Conservation (phyloP, 2,888 invertebrate species). For the Tinea trinotella region DNA sequence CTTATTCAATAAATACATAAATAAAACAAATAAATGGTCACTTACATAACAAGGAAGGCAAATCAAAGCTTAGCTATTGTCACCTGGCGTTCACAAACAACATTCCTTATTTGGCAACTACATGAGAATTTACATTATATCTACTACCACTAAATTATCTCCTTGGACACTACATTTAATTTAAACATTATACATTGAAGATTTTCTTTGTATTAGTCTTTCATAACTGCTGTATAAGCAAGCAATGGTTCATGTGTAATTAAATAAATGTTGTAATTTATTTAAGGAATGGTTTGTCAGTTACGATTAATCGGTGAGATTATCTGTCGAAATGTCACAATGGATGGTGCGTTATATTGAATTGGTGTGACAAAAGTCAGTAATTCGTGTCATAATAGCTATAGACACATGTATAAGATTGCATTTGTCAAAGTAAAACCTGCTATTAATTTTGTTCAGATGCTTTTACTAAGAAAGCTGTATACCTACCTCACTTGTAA, state of each 20-base stretch:
- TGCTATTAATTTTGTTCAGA: slow-evolving; percentile 14
- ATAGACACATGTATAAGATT: slow-evolving; percentile 6
- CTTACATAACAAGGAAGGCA: slow-evolving; percentile 8
- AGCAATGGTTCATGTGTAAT: not conserved
- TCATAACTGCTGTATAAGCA: no score
- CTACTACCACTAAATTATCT: not conserved
- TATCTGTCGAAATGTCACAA: slow-evolving; percentile 24
- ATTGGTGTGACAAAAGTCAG: slow-evolving; percentile 26
- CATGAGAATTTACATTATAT: slow-evolving; percentile 7
- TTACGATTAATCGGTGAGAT: slow-evolving; percentile 27
- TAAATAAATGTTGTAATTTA: not conserved
- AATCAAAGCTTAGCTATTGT: slow-evolving; percentile 3
- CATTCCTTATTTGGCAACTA: slow-evolving; percentile 15
- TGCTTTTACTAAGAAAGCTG: no score
- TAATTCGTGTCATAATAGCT: slow-evolving; percentile 17
- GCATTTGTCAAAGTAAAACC: slow-evolving; percentile 16
- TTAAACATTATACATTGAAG: not conserved
- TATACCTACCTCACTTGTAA: no score
- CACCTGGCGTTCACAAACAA: slow-evolving; percentile 3
- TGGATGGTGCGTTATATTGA: slow-evolving; percentile 25
- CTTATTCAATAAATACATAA: no score
- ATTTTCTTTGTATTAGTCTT: no score
- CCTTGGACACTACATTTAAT: not conserved
- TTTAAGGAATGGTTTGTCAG: slow-evolving; percentile 17
- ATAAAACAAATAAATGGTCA: not conserved